Conservation (phyloP, 37 sponge, comb jelly and placozoan genomes). For the Hormiphora californensis region DNA sequence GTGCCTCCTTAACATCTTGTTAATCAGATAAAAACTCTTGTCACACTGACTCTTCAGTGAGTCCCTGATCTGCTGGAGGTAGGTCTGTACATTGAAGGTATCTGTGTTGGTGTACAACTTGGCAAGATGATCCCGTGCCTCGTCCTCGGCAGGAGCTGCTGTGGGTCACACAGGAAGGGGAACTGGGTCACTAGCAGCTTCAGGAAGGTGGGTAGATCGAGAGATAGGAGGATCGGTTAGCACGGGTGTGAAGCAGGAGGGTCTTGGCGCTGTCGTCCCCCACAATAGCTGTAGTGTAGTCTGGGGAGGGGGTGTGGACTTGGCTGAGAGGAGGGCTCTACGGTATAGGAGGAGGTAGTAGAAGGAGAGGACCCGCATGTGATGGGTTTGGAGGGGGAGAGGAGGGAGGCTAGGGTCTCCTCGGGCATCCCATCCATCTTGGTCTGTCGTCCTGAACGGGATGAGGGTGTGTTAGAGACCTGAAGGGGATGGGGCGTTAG, state of each 20-base stretch:
- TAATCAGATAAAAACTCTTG: slow-evolving; percentile 40
- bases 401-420: background rate
- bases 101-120: slow-evolving; percentile 18
- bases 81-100: background rate
- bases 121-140: slow-evolving; percentile 18
- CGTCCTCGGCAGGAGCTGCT: slow-evolving; percentile 23
- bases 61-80: background rate
- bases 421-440: background rate
- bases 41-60: background rate
- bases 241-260: slow-evolving; percentile 31
- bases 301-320: too few species aligned
- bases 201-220: slow-evolving; percentile 50
- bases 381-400: slow-evolving; percentile 46
- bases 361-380: slow-evolving; percentile 46
- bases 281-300: background rate
- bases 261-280: slow-evolving; percentile 45
- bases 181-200: slow-evolving; percentile 46
- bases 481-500: too few species aligned
- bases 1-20: slow-evolving; percentile 38
- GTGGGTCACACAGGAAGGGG: slow-evolving; percentile 42
- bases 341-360: slow-evolving; percentile 54
- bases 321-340: background rate
- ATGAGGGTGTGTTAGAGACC: background rate
- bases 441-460: slow-evolving; percentile 5
- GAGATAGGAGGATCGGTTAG: background rate